phyloP scores from a whole-genome alignment of 2,888 invertebrate genomes.

The Drosophila niveifrons region DNA sequence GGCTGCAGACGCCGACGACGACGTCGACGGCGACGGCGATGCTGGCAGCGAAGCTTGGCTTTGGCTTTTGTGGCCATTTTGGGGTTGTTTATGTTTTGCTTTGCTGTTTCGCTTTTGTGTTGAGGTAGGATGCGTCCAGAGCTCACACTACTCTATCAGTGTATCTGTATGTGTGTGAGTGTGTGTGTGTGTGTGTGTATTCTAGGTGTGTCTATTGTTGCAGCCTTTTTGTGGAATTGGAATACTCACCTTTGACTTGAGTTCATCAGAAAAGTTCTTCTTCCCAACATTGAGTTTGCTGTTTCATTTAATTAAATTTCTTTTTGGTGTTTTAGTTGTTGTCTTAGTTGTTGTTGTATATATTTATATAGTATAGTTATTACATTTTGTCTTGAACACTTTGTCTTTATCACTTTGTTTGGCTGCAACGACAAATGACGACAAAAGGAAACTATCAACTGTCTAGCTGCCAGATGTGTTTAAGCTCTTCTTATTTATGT shows the following conservation, averaged over 20 bases:
- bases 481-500: constrained; percentile 3
- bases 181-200: constrained; percentile 8
- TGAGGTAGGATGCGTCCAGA: constrained; percentile 72
- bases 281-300: constrained; percentile 41
- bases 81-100: constrained; percentile 79
- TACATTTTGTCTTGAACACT: constrained; percentile 77
- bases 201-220: constrained; percentile 58
- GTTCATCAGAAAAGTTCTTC: constrained; percentile 38
- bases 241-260: constrained; percentile 74
- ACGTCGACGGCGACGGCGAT: constrained; percentile 10
- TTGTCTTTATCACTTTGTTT: constrained; percentile 78
- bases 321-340: constrained; percentile 24
- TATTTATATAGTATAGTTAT: constrained; percentile 62
- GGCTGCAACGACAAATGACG: constrained; percentile 56
- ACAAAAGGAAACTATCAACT: constrained; percentile 55
- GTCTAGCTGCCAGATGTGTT: constrained; percentile 48
- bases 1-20: constrained; percentile 22
- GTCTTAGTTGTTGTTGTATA: constrained; percentile 41
- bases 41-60: constrained; percentile 31
- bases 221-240: constrained; percentile 4
- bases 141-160: background rate
- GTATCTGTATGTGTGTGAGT: constrained; percentile 9
- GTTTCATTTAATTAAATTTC: constrained; percentile 21
- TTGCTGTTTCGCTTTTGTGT: constrained; percentile 64
- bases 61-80: constrained; percentile 57